Percentiles rank a stretch among this genome's conserved stretches.
Conservation (phyloP, 2,888 invertebrate species). For the Terebella lapidaria region DNA sequence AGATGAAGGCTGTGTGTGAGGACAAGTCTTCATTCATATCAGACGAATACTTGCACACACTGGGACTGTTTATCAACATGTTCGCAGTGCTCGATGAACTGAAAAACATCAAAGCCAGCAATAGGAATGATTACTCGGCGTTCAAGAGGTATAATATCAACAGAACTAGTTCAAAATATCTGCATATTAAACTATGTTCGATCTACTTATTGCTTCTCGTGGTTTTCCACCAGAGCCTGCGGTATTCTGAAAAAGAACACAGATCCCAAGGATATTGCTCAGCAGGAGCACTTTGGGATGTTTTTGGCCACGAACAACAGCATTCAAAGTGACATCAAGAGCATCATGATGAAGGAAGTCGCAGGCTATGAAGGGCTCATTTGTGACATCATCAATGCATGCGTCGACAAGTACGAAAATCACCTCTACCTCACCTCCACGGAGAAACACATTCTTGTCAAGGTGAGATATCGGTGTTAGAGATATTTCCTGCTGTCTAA, state of each 20-base stretch:
- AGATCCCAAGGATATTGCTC: conserved; percentile 67
- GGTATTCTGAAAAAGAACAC: conserved; percentile 10
- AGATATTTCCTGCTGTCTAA: too few relatives aligned
- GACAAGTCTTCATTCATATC: conserved; percentile 95
- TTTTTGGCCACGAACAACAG: conserved; percentile 96
- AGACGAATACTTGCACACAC: conserved; percentile 88
- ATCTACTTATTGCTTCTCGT: too few relatives aligned
- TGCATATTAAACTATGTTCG: too few relatives aligned
- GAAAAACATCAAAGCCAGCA: conserved; percentile 98
- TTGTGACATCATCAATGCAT: conserved; percentile 91
- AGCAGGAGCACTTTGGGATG: conserved; percentile 96
- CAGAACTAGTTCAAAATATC: too few relatives aligned
- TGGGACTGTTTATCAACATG: conserved; percentile 97
- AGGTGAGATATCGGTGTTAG: conserved; percentile 17
- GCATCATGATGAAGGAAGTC: conserved; percentile 47
- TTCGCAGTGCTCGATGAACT: conserved; percentile 96
- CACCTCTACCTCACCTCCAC: conserved; percentile 91
- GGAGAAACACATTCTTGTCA: conserved; percentile 69
- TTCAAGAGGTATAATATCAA: conserved; percentile 57
- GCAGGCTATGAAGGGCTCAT: conserved; percentile 81
- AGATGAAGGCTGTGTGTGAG: conserved; percentile 88
- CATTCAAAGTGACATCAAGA: conserved; percentile 89
- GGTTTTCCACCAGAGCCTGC: conserved; percentile 14
- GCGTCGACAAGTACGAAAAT: conserved; percentile 92
- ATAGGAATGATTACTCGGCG: conserved; percentile 97